Base-by-base conservation (phyloP, 2,113 vertebrate species). In the Junco hyemalis region DNA sequence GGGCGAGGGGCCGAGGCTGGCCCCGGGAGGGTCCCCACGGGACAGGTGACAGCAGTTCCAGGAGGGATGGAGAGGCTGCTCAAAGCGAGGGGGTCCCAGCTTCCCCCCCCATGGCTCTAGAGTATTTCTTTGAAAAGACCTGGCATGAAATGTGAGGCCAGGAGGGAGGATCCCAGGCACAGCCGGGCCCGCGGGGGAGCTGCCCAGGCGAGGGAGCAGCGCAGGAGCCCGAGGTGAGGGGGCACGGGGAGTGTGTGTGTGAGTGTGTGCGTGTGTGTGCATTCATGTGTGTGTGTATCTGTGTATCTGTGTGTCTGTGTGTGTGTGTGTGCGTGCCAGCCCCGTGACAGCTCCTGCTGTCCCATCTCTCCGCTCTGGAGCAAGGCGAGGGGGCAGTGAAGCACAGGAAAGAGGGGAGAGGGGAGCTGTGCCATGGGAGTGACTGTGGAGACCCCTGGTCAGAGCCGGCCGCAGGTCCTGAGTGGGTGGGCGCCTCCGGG, bases 91-190 rank as follows among this genome's bases (percentile, higher is more conserved):
- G 94, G 95, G 40, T 24, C 95, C 87, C 51, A 4, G 73, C 70
- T 78, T 22, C 57, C 81, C 59, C 92, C 90, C 48, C 26, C 93
- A 92, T 95, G 96, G 96, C 95, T 96, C 61, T 93, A 79, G 81
- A 80, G 26, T 72, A 91, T 74, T 87, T 56, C 74, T 82, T 82
- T 23, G 90, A 79, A 86, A 72, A 94, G 81, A 87, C 81, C 93
- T 79, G 79, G 88, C 22, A 5, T 90, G 96, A 85, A 89, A 90
- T 79, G 96, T 48, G 8, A 64, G 66, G 78, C 90, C 9, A 24
- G 73, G 74, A 79, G 35, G 47, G 81, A 88, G 36, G 72, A 25
- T 6, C 64, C 51, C 4, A 9, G 72, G 93, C 2, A 11, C 92
- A 33, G 64, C 74, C 4, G 5, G 72, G 48, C 40, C 90, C 26